phyloP scores from a whole-genome alignment of 1,140 invertebrate genomes.

The Fopius arisanus region DNA sequence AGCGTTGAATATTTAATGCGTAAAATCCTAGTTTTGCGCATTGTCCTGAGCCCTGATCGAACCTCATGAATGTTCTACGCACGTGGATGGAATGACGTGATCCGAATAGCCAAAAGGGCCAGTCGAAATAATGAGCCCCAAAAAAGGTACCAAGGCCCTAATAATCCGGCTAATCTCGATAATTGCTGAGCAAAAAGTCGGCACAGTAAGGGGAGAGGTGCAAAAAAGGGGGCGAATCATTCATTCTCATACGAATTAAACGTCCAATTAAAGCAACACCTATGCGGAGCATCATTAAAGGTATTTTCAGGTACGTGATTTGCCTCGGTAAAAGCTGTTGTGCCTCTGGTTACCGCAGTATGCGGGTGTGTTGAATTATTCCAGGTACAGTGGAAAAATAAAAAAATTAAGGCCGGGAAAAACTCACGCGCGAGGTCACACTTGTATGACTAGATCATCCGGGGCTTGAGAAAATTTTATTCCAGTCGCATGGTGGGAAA shows the following conservation, averaged over 20 bases:
- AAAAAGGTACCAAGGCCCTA: background rate
- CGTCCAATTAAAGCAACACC: background rate
- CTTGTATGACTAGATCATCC: background rate
- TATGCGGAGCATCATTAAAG: slow-evolving; percentile 3
- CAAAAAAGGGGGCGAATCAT: background rate
- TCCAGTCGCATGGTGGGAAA: background rate
- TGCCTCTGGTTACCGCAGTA: background rate
- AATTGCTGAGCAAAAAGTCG: background rate
- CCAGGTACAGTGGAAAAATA: background rate
- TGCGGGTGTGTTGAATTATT: background rate
- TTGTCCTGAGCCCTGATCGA: background rate
- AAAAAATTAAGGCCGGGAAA: background rate
- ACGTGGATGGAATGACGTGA: background rate
- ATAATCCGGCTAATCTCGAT: background rate
- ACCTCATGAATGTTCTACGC: background rate
- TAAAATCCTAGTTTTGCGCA: background rate
- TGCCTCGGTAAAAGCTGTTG: background rate
- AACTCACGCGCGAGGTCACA: background rate
- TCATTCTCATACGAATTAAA: background rate
- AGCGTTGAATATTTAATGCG: background rate
- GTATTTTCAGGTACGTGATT: slow-evolving; percentile 1
- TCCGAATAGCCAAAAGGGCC: background rate
- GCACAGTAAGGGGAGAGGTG: background rate
- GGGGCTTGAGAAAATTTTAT: background rate
- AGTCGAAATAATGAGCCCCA: too few relatives aligned